phyloP scores from a whole-genome alignment of 2,113 vertebrate genomes.

The Aegypius monachus region DNA sequence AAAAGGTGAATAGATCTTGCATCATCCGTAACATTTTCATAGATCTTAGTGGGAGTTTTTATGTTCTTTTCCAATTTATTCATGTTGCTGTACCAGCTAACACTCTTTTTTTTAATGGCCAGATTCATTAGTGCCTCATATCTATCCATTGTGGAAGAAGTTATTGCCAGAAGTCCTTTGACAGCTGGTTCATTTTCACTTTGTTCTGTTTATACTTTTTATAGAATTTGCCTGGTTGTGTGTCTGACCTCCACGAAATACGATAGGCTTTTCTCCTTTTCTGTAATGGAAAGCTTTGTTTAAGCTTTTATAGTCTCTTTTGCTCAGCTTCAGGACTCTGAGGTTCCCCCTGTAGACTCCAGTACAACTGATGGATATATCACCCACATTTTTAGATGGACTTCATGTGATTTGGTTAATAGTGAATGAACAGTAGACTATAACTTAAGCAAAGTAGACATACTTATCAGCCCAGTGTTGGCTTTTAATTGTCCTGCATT shows the following conservation, averaged over 20 bases:
- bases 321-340: not conserved
- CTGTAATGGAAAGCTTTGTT: not conserved
- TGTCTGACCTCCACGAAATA: not conserved
- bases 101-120: not conserved
- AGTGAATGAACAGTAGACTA: not conserved
- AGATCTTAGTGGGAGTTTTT: not conserved
- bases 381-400: not conserved
- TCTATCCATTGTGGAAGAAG: not conserved
- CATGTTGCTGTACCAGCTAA: not conserved
- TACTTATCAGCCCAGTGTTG: not conserved
- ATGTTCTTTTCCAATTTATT: not conserved
- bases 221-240: not conserved
- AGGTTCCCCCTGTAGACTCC: not conserved
- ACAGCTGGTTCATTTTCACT: slow-evolving; percentile 23
- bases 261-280: not conserved
- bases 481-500: not conserved
- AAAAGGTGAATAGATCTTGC: not conserved
- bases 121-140: not conserved
- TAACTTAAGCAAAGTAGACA: not conserved
- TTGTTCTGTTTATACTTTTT: slow-evolving; percentile 8
- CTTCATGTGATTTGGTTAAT: not conserved
- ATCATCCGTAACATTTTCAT: not conserved
- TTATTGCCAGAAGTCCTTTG: not conserved
- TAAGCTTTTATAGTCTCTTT: not conserved
- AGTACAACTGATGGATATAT: not conserved